Base-by-base conservation (phyloP, 2,113 vertebrate genomes). In the Rhinichthys klamathensis region DNA sequence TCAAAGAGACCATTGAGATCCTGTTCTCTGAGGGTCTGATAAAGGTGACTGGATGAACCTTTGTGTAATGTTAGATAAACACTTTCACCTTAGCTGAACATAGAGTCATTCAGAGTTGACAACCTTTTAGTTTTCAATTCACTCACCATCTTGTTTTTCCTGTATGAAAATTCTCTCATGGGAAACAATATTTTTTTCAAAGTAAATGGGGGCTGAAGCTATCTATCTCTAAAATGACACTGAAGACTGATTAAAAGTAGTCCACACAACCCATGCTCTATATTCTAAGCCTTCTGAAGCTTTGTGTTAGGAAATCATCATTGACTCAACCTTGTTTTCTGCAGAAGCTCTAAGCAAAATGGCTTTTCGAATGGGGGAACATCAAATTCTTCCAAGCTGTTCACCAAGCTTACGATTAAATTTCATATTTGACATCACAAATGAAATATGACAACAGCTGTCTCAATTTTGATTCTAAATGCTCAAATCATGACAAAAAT, bases 1-100 rank as follows among this genome's bases (percentile, higher is more conserved):
- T 99, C 74, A 99, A 99, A 87, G 98, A 99, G 91, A 99, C 98
- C 10, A 99, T 98, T 72, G 98, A 99, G 95, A 99, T 99, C 87
- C 96, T 99, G 4, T 99, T 99, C 93, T 98, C 97, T 74, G 98
- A 99, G 91, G 98, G 98, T 65, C 92, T 99, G 27, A 93, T 99
- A 80, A 99, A 99, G 96, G 98, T 99, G 87, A 74, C 72, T 70
- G 32, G 32, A 70, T 12, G 8, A 18, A 69, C 2, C 3, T 21
- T 38, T 74, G 13, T 49, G 21, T 13, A 49, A 49, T 74, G 11
- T 15, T 49, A 41, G 35, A 49, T 74, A 4, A 74, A 27, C 38
- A 27, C 72, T 25, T 16, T 25, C 2, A 1, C 11, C 1, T 46
- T 46, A 10, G 6, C 23, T 74, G 12, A 38, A 69, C 32, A 69